Evolutionary conservation across 2,797 vertebrate species (phyloP).

Genomic region (Cyclopterus lumpus): DNA sequence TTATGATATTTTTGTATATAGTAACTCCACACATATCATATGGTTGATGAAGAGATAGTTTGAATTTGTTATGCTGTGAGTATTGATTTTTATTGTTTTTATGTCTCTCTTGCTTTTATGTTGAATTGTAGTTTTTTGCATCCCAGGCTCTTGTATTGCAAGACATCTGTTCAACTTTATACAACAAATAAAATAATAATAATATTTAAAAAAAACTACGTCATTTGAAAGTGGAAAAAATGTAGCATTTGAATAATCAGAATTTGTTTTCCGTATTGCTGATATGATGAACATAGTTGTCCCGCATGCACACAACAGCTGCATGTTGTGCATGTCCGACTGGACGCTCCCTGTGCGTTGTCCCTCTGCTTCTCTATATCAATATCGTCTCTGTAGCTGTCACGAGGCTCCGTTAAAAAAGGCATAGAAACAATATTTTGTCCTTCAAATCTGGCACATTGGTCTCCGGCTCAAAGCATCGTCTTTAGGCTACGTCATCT

Average conservation of each 20-base stretch:
- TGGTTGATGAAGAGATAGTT: constrained; percentile 55
- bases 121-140: constrained; percentile 67
- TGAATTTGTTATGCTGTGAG: constrained; percentile 71
- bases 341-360: constrained; percentile 45
- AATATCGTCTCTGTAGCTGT: constrained; percentile 64
- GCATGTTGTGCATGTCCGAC: constrained; percentile 79
- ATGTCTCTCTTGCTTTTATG: constrained; percentile 41
- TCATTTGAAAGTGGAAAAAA: constrained; percentile 62
- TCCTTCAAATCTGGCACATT: constrained; percentile 51
- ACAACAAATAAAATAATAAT: constrained; percentile 13
- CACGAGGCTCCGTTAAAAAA: constrained; percentile 26
- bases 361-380: constrained; percentile 68
- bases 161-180: constrained; percentile 62
- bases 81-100: constrained; percentile 49
- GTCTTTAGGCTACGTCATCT: constrained; percentile 39
- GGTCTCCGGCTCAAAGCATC: constrained; percentile 46
- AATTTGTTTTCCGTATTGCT: constrained; percentile 63
- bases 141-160: constrained; percentile 59
- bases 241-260: constrained; percentile 79
- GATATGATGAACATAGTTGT: constrained; percentile 69
- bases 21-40: constrained; percentile 65
- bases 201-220: constrained; percentile 5
- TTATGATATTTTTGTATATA: constrained; percentile 78
- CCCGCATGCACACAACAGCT: constrained; percentile 79
- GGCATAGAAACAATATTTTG: constrained; percentile 54